phyloP scores from a whole-genome alignment of 2,888 invertebrate species.

The Blastobasis lacticolella region DNA sequence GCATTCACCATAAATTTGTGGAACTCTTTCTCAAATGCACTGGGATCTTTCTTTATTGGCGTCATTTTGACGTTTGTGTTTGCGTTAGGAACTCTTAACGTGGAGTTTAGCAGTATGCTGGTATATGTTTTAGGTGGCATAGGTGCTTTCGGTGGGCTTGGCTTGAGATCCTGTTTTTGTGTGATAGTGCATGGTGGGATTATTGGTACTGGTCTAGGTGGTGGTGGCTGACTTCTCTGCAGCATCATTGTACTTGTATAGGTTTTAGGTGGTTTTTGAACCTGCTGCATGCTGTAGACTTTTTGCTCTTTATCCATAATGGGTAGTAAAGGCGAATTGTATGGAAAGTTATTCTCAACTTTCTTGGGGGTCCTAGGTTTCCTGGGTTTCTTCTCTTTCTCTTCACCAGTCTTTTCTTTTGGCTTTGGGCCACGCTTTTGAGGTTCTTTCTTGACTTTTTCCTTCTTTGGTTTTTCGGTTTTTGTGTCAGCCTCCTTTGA shows the following conservation, averaged over 20 bases:
- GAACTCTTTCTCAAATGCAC: slow-evolving; percentile 59
- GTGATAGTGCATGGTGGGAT: slow-evolving; percentile 1
- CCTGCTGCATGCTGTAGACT: not conserved
- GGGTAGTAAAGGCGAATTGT: slow-evolving; percentile 45
- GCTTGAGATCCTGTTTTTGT: slow-evolving; percentile 7
- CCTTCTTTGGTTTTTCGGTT: slow-evolving; percentile 33
- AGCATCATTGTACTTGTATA: slow-evolving; percentile 5
- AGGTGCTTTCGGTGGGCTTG: slow-evolving; percentile 8
- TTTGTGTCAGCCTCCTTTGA: slow-evolving; percentile 27
- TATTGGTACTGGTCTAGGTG: not conserved
- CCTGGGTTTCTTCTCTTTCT: slow-evolving; percentile 45
- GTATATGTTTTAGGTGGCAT: slow-evolving; percentile 16
- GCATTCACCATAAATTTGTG: slow-evolving; percentile 48
- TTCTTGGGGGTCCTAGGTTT: slow-evolving; percentile 47
- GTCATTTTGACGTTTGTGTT: slow-evolving; percentile 17
- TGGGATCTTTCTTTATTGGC: slow-evolving; percentile 55
- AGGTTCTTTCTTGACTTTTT: slow-evolving; percentile 22
- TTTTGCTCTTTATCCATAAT: slow-evolving; percentile 26
- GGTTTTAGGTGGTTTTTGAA: slow-evolving; percentile 1
- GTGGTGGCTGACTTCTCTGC: not conserved
- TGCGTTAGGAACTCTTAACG: slow-evolving; percentile 31
- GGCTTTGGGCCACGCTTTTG: slow-evolving; percentile 20
- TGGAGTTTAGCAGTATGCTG: slow-evolving; percentile 24
- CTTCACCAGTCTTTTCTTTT: slow-evolving; percentile 26
- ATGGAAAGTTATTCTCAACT: slow-evolving; percentile 25